phyloP scores from a whole-genome alignment of 2,888 invertebrate genomes.

The Caenorhabditis wallacei region DNA sequence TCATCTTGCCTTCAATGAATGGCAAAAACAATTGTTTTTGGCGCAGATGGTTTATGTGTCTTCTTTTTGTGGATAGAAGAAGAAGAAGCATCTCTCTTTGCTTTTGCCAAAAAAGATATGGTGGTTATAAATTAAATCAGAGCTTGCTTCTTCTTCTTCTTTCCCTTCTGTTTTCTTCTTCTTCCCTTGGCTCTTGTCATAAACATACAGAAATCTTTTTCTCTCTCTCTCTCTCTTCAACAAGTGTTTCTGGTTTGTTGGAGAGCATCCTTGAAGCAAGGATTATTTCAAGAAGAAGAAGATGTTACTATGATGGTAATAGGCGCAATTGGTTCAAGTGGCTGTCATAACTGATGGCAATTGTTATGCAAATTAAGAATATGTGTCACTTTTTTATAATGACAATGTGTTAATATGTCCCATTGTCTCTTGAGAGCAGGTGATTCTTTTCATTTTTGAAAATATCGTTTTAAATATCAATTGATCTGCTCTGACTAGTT shows the following conservation, averaged over 20 bases:
- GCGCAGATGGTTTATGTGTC: slow-evolving; percentile 62
- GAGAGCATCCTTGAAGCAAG: slow-evolving; percentile 54
- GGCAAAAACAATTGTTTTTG: slow-evolving; percentile 64
- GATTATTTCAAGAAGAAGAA: slow-evolving; percentile 47
- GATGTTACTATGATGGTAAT: slow-evolving; percentile 40
- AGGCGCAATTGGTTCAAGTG: slow-evolving; percentile 56
- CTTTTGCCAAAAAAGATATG: slow-evolving; percentile 43
- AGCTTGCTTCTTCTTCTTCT: slow-evolving; percentile 43
- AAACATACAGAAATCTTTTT: slow-evolving; percentile 21
- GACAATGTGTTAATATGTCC: slow-evolving; percentile 8
- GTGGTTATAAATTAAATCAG: slow-evolving; percentile 65
- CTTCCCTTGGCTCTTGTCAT: slow-evolving; percentile 27
- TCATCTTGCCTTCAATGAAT: slow-evolving; percentile 52
- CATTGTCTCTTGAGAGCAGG: slow-evolving; percentile 6
- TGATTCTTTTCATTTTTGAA: no score
- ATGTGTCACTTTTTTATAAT: slow-evolving; percentile 36
- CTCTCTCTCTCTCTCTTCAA: slow-evolving; percentile 5
- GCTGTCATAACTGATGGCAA: slow-evolving; percentile 50
- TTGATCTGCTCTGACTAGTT: no score
- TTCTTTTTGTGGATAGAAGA: background rate
- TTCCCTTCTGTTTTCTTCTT: background rate
- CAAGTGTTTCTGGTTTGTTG: slow-evolving; percentile 49
- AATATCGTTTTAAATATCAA: no score
- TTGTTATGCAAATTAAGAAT: slow-evolving; percentile 55
- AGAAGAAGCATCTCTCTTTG: slow-evolving; percentile 11